Percentiles rank a stretch among this genome's conserved stretches.
Evolutionary conservation across 2,888 invertebrate species (phyloP).

Genomic region (Drosophila conformis): DNA sequence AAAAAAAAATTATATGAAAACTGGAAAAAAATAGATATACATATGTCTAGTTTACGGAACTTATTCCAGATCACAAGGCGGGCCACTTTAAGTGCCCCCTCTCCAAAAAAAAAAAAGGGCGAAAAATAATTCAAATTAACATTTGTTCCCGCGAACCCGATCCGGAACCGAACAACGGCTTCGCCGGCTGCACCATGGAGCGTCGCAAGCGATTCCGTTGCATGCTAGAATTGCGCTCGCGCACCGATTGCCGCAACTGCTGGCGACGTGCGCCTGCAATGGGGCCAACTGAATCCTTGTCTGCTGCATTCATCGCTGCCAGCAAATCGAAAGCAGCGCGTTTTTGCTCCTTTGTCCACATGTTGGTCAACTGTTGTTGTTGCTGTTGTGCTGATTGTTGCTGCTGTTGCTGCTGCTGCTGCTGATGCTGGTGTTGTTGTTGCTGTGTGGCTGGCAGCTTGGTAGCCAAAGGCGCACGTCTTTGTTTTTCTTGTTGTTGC

Average conservation of each 20-base stretch:
- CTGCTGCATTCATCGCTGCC: conserved; percentile 83
- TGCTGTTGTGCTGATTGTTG: conserved; percentile 21
- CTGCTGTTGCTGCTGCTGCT: conserved; percentile 6
- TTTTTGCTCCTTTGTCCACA: conserved; percentile 84
- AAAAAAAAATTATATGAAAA: conserved; percentile 32
- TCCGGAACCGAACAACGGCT: conserved; percentile 28
- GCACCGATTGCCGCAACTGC: conserved; percentile 78
- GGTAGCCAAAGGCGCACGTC: conserved; percentile 55
- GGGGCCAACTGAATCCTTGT: conserved; percentile 43
- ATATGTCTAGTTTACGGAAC: conserved; percentile 49
- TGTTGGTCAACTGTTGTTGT: conserved; percentile 58
- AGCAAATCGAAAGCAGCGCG: conserved; percentile 84
- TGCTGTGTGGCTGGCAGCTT: conserved; percentile 48
- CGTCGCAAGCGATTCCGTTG: conserved; percentile 77
- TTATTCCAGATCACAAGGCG: conserved; percentile 75
- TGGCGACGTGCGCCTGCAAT: conserved; percentile 61
- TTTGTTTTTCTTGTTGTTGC: conserved; percentile 3
- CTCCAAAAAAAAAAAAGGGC: background rate
- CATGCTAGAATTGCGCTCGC: conserved; percentile 76
- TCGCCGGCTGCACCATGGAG: conserved; percentile 53
- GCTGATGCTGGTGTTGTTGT: conserved; percentile 11
- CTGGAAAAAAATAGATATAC: conserved; percentile 7
- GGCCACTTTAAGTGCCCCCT: conserved; percentile 40
- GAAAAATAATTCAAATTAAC: conserved; percentile 53
- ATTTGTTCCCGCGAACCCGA: conserved; percentile 63